Evolutionary conservation across 2,113 vertebrate species (phyloP).

Genomic region (Halichoeres trimaculatus): DNA sequence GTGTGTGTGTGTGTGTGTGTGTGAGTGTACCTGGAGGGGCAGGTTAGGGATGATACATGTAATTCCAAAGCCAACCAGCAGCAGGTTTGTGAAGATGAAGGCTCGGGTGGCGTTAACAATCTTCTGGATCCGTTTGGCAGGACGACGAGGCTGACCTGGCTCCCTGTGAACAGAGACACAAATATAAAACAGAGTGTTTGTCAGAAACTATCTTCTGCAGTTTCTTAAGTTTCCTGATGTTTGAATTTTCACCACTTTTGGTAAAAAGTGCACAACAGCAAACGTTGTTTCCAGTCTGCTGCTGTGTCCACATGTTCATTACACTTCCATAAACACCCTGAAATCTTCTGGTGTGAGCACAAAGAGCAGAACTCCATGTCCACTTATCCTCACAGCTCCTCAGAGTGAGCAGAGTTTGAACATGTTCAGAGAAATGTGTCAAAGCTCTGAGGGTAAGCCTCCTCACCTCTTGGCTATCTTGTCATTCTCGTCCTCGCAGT

Average conservation of each 20-base stretch:
- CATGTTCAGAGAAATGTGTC: not conserved
- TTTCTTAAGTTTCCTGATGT: too few relatives aligned
- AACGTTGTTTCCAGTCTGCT: too few relatives aligned
- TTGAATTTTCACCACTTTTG: too few relatives aligned
- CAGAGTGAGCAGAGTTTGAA: too few relatives aligned
- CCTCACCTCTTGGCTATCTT: conserved; percentile 83
- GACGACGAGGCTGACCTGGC: conserved; percentile 86
- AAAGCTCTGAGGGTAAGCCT: not conserved
- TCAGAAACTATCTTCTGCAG: too few relatives aligned
- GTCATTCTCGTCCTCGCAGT: conserved; percentile 90
- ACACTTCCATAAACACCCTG: too few relatives aligned
- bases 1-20: conserved; percentile 1
- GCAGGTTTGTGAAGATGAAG: conserved; percentile 95
- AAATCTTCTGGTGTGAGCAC: too few relatives aligned
- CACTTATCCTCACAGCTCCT: too few relatives aligned
- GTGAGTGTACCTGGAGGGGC: conserved; percentile 86
- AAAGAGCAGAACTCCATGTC: too few relatives aligned
- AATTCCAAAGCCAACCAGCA: conserved; percentile 93
- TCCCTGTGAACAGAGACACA: conserved; percentile 75
- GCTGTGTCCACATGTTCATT: too few relatives aligned
- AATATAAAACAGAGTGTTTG: too few relatives aligned
- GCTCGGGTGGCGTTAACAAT: conserved; percentile 92
- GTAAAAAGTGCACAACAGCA: too few relatives aligned
- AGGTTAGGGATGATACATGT: conserved; percentile 92
- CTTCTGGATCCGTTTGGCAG: conserved; percentile 92